Conservation (phyloP, 2,113 vertebrate species). For the Periophthalmodon schlosseri region DNA sequence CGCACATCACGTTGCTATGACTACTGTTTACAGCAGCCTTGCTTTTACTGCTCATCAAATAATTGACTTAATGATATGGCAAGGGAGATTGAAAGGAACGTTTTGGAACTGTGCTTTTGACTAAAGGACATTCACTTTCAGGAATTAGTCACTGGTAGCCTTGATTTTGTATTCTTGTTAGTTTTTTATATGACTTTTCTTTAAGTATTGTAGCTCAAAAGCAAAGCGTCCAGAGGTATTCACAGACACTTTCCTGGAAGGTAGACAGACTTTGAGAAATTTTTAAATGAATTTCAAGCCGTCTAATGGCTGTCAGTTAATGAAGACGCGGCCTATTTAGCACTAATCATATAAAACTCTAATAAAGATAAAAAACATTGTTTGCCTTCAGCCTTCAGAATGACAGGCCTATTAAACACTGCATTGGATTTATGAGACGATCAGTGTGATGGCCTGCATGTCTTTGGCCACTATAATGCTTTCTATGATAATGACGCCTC, state of each 20-base stretch:
- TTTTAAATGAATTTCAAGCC: background rate
- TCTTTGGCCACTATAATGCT: slow-evolving; percentile 64
- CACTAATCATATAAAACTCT: slow-evolving; percentile 69
- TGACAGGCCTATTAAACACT: slow-evolving; percentile 74
- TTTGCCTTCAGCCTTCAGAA: slow-evolving; percentile 65
- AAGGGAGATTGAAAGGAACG: slow-evolving; percentile 54
- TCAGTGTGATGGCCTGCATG: slow-evolving; percentile 73
- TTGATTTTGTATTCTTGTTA: no score
- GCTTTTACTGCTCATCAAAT: slow-evolving; percentile 66
- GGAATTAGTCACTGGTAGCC: background rate
- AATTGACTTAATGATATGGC: slow-evolving; percentile 47
- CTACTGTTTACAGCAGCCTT: slow-evolving; percentile 42
- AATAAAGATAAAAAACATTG: slow-evolving; percentile 72
- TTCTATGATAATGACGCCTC: slow-evolving; percentile 74
- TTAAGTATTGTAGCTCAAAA: background rate
- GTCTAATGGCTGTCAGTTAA: slow-evolving; percentile 57
- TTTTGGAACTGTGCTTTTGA: slow-evolving; percentile 20
- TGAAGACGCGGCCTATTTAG: slow-evolving; percentile 69
- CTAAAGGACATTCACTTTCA: background rate
- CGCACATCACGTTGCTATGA: slow-evolving; percentile 41
- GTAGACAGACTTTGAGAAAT: background rate
- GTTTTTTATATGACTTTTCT: background rate
- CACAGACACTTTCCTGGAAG: background rate
- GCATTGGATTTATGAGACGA: slow-evolving; percentile 72
- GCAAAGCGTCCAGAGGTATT: background rate